phyloP scores from a whole-genome alignment of 1,140 invertebrate species.

The Caenorhabditis elegans region DNA sequence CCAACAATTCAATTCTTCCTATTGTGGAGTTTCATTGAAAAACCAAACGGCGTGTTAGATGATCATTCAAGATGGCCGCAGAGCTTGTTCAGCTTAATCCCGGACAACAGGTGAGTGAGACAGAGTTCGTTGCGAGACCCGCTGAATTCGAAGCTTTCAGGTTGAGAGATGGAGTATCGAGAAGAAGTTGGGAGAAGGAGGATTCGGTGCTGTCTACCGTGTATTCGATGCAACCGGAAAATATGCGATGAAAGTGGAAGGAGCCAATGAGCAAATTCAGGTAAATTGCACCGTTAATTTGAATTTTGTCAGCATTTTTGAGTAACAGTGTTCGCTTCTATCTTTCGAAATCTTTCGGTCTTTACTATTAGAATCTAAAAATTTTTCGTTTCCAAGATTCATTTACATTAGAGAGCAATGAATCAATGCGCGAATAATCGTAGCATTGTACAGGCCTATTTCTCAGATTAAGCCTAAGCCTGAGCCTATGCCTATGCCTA shows the following conservation, averaged over 20 bases:
- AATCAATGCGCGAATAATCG: too few species aligned
- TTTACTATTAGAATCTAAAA: too few species aligned
- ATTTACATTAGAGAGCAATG: too few species aligned
- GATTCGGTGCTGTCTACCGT: slow-evolving; percentile 42
- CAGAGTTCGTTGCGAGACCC: too few species aligned
- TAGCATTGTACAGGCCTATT: too few species aligned
- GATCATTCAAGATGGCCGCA: slow-evolving; percentile 18
- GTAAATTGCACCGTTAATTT: too few species aligned
- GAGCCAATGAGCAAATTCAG: slow-evolving; percentile 31
- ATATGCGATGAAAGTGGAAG: slow-evolving; percentile 40
- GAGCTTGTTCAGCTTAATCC: slow-evolving; percentile 40
- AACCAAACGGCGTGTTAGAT: background rate
- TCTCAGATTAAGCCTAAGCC: too few species aligned
- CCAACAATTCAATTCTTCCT: background rate
- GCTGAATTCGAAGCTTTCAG: background rate
- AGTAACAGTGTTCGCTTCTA: too few species aligned
- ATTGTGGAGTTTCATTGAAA: background rate
- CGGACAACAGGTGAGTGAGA: slow-evolving; percentile 7
- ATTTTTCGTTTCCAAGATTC: too few species aligned
- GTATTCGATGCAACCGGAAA: slow-evolving; percentile 34
- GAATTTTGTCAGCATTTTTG: too few species aligned
- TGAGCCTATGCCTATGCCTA: too few species aligned
- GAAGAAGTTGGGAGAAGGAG: slow-evolving; percentile 46
- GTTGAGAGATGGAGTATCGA: slow-evolving; percentile 40
- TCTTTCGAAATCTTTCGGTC: too few species aligned